phyloP scores from a whole-genome alignment of 2,888 invertebrate genomes.

The Anoncus sp. region DNA sequence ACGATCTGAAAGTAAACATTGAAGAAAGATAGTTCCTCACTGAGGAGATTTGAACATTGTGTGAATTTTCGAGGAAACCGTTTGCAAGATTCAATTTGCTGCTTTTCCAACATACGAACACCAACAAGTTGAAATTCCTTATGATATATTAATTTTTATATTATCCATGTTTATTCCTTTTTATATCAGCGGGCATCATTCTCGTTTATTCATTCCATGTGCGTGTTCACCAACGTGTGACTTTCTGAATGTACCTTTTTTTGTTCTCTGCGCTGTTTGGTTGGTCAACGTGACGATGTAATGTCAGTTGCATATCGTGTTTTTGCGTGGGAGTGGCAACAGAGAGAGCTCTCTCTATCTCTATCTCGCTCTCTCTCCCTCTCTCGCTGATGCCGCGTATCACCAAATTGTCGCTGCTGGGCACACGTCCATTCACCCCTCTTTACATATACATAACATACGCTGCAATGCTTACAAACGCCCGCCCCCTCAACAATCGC shows the following conservation, averaged over 20 bases:
- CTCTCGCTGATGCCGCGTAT: no score
- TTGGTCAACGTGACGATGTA: neutral
- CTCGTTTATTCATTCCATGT: neutral
- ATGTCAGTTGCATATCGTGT: constrained; percentile 46
- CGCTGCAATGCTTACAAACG: neutral
- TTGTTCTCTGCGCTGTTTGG: no score
- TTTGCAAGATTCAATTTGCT: neutral
- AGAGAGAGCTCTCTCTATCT: no score
- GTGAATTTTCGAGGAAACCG: neutral
- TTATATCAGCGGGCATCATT: neutral
- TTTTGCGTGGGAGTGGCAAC: neutral
- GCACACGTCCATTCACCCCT: neutral
- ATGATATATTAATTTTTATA: neutral
- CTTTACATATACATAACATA: neutral
- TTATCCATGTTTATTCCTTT: neutral
- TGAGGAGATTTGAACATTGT: no score
- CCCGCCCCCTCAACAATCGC: neutral
- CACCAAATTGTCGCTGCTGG: no score
- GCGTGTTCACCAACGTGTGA: no score
- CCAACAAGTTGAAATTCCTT: neutral
- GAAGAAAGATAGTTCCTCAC: no score
- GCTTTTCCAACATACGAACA: neutral
- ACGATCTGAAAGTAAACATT: no score
- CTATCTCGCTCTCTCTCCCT: no score
- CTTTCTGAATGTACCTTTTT: no score